Base-by-base conservation (phyloP, 2,113 vertebrate genomes). In the Pangasianodon hypophthalmus region DNA sequence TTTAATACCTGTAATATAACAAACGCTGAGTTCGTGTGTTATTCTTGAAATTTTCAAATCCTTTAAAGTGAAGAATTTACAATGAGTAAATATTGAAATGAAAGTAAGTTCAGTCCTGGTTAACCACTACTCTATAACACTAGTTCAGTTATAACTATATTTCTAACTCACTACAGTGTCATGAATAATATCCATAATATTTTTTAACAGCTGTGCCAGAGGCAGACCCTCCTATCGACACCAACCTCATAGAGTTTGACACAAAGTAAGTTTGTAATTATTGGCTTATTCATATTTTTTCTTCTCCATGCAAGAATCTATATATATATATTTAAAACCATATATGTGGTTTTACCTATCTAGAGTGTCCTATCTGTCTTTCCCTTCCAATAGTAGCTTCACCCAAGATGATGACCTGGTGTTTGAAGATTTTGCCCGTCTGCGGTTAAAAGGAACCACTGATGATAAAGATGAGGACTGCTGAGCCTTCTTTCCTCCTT, bases 201-300 rank as follows among this genome's bases (percentile, higher is more conserved):
- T 91, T 91, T 14, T 90, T 29, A 77, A 52, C 93, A 98, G 97
- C 95, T 64, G 95, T 94, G 88, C 97, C 96, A 41, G 96, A 97
- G 92, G 94, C 94, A 75, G 97, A 98, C 37, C 93, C 93, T 0
- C 97, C 97, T 24, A 96, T 98, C 58, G 97, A 98, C 92, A 97
- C 97, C 90, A 98, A 98, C 94, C 96, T 98, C 94, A 98, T 98
- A 91, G 97, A 98, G 89, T 98, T 98, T 18, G 97, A 98, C 67
- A 97, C 26, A 46, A 44, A n/a, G 56, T 84, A 44, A 69, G 46
- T 86, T 62, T 64, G 21, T 62, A 8, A 60, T 62, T 26, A 58
- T 81, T 41, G 24, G 21, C 5, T 48, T n/a, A 8, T 46, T 50
- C 13, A 16, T 62, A 18, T 24, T 44, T 69, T 44, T 69, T 11